phyloP scores from a whole-genome alignment of 92 coral and sea anemone genomes.

The Phymanthus crucifer region DNA sequence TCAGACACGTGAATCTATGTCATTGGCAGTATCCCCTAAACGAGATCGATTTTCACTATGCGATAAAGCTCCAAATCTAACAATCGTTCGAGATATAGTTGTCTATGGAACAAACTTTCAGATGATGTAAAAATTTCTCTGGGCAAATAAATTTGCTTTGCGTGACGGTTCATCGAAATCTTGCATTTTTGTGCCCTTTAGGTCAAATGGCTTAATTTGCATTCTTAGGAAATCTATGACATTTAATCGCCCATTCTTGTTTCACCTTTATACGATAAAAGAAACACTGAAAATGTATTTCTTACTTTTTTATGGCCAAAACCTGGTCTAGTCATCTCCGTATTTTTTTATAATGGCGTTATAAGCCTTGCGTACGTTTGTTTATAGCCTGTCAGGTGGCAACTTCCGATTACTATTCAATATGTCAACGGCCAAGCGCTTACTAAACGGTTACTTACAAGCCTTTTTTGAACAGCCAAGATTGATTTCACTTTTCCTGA shows the following conservation, averaged over 20 bases:
- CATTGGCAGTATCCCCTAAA: constrained; percentile 34
- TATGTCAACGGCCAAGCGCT: constrained; percentile 8
- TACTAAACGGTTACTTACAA: neutral
- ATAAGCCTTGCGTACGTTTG: constrained; percentile 4
- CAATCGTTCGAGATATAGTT: constrained; percentile 25
- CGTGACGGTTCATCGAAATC: constrained; percentile 49
- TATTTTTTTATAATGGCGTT: neutral
- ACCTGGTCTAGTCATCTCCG: too few species aligned
- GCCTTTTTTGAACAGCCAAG: constrained; percentile 18
- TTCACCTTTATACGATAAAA: too few species aligned
- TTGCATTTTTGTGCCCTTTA: constrained; percentile 41
- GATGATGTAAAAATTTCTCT: constrained; percentile 46
- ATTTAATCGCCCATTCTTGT: too few species aligned
- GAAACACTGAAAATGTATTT: too few species aligned
- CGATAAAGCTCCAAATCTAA: constrained; percentile 59
- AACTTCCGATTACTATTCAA: constrained; percentile 16
- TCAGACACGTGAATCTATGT: constrained; percentile 34
- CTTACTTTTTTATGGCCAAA: too few species aligned
- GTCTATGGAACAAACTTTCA: constrained; percentile 40
- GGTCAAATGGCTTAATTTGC: constrained; percentile 42
- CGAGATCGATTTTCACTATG: constrained; percentile 41
- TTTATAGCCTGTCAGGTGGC: constrained; percentile 9
- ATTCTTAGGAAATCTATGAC: constrained; percentile 3
- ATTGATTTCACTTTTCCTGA: constrained; percentile 6
- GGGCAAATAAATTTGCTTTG: constrained; percentile 50